Base-by-base conservation (phyloP, 2,888 invertebrate genomes). In the Entomobrya proxima region DNA sequence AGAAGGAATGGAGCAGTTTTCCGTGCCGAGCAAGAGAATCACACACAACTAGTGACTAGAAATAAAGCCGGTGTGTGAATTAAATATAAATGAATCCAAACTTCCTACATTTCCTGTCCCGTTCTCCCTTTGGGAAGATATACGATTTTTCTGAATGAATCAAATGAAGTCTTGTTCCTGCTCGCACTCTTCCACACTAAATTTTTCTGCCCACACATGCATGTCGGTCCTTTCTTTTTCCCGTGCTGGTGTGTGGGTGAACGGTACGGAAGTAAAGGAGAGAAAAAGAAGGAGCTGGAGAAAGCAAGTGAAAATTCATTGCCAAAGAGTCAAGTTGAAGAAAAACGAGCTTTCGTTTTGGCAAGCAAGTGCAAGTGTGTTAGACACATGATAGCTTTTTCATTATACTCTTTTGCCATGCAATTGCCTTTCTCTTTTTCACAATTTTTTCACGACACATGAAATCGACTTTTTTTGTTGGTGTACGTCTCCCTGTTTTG, bases 321-420 rank as follows among this genome's bases (percentile, higher is more conserved):
- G 84, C 84, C 78, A 77, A 84, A 78, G 78, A 78, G 83, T 75
- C 64, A 75, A 40, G 69, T 74, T 84, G 84, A 55, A 78, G 84
- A 78, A 78, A 84, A 84, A 84, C 77, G 84, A 84, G 78, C 83
- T 67, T 77, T 82, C 75, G 37, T 83, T 77, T 84, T 84, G 84
- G 84, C 84, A 84, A 69, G 69, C 69, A 55, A 78, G 84, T 84
- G 55, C 78, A 84, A 78, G 78, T 78, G 84, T 84, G 84, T 72
- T 84, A 58, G 84, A 84, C 84, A 78, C 78, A 78, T 84, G 84
- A 84, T 84, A 77, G 84, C 84, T 77, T 84, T 78, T 84, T 78
- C 83, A 84, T 78, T 81, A 81, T 78, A 84, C 55, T 35, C 47
- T 64, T 78, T 58, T 78, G 18, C 72, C 67, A 67, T 75, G 64